Conservation (phyloP, 2,797 vertebrate genomes). For the Sebastes cheni region DNA sequence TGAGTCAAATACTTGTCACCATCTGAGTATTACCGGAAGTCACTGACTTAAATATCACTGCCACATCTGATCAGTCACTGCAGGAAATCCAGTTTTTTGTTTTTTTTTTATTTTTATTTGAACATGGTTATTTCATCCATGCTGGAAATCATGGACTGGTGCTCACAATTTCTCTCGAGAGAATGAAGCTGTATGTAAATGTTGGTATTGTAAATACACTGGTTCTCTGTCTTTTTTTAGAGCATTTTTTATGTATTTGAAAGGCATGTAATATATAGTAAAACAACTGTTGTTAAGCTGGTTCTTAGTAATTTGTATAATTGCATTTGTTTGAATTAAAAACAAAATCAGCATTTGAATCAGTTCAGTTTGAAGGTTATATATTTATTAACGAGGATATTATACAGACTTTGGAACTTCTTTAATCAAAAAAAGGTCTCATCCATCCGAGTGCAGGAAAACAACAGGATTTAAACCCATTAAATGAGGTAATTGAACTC, state of each 20-base stretch:
- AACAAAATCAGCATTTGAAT: slow-evolving; percentile 52
- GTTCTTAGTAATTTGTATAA: slow-evolving; percentile 96
- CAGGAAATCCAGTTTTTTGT: slow-evolving; percentile 5
- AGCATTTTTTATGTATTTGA: slow-evolving; percentile 81
- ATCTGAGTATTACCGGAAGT: slow-evolving; percentile 72
- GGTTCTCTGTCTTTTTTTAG: slow-evolving; percentile 85
- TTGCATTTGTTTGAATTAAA: slow-evolving; percentile 84
- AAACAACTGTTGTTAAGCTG: slow-evolving; percentile 92
- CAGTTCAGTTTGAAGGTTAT: background rate
- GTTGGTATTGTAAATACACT: slow-evolving; percentile 92
- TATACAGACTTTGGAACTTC: background rate
- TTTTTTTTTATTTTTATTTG: slow-evolving; percentile 7
- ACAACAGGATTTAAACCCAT: slow-evolving; percentile 37
- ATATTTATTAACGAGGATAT: background rate
- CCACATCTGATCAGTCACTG: slow-evolving; percentile 39
- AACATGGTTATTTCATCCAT: slow-evolving; percentile 75
- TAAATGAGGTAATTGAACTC: slow-evolving; percentile 42
- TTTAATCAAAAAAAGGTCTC: background rate
- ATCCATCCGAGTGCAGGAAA: slow-evolving; percentile 10
- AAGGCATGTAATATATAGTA: slow-evolving; percentile 96
- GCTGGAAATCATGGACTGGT: slow-evolving; percentile 87
- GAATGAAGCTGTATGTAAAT: slow-evolving; percentile 77
- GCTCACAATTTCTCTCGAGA: slow-evolving; percentile 77
- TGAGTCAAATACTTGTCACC: slow-evolving; percentile 67
- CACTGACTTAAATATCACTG: slow-evolving; percentile 47